Evolutionary conservation across 2,113 vertebrate genomes (phyloP).

Genomic region (Corythornis vintsioides): DNA sequence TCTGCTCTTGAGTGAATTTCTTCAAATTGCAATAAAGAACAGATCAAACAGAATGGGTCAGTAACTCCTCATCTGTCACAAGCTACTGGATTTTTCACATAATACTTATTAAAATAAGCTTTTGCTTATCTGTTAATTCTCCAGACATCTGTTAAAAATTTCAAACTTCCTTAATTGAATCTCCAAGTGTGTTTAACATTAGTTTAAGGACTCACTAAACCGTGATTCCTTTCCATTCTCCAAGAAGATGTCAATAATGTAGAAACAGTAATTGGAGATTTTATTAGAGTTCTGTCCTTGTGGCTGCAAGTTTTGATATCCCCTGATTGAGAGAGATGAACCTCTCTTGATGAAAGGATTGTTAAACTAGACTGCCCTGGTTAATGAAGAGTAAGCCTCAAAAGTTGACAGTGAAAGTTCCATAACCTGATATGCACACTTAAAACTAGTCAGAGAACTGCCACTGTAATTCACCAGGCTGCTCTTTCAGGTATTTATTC

Average conservation of each 20-base stretch:
- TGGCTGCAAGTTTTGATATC: background rate
- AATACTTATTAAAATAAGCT: constrained; percentile 4
- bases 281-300: background rate
- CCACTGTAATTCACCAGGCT: background rate
- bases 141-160: background rate
- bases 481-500: background rate
- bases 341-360: background rate
- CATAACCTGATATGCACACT: background rate
- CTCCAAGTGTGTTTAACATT: background rate
- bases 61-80: constrained; percentile 3
- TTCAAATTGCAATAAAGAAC: constrained; percentile 19
- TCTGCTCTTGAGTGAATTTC: background rate
- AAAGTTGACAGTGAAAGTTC: background rate
- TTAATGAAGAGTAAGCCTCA: background rate
- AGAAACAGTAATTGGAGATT: background rate
- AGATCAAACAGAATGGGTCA: constrained; percentile 20
- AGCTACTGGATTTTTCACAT: background rate
- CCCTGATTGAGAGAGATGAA: background rate
- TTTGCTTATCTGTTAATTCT: background rate
- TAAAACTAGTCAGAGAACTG: background rate
- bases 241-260: background rate
- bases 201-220: background rate
- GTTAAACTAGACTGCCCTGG: background rate
- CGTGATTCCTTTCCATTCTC: background rate
- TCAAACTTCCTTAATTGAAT: constrained; percentile 11